Conservation (phyloP, 2,888 invertebrate species). For the Deilephila elpenor region DNA sequence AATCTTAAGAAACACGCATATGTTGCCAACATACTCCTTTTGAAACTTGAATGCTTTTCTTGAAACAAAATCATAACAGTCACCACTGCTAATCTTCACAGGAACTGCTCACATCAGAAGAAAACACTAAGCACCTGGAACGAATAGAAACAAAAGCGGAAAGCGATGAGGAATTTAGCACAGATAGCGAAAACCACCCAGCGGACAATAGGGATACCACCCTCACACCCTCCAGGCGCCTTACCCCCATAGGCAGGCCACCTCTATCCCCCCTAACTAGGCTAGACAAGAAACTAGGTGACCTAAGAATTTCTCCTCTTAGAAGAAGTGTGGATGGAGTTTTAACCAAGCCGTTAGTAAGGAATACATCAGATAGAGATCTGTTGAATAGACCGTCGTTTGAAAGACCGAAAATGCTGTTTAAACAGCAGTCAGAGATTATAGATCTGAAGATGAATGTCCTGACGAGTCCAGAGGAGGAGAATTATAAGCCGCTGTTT, state of each 20-base stretch:
- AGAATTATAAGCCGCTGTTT: constrained; percentile 66
- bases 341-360: constrained; percentile 64
- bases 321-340: constrained; percentile 70
- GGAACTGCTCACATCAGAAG: constrained; percentile 81
- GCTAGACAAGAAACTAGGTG: constrained; percentile 70
- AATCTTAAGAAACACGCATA: too few relatives aligned
- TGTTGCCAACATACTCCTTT: too few relatives aligned
- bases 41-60: background rate
- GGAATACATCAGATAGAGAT: constrained; percentile 69
- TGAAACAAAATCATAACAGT: background rate
- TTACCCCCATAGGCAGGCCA: constrained; percentile 71
- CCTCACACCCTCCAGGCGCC: constrained; percentile 55
- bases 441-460: constrained; percentile 80
- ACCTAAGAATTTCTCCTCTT: constrained; percentile 72
- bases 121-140: constrained; percentile 79
- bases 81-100: constrained; percentile 36
- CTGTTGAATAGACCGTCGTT: constrained; percentile 61
- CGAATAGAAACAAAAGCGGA: constrained; percentile 82
- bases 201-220: constrained; percentile 68
- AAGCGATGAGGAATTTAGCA: constrained; percentile 78
- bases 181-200: constrained; percentile 74
- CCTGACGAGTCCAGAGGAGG: constrained; percentile 68
- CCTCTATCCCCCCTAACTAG: constrained; percentile 68
- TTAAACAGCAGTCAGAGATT: constrained; percentile 77
- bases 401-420: constrained; percentile 73